Evolutionary conservation across 2,888 invertebrate species (phyloP).

Genomic region (Eubasilissa splendida): DNA sequence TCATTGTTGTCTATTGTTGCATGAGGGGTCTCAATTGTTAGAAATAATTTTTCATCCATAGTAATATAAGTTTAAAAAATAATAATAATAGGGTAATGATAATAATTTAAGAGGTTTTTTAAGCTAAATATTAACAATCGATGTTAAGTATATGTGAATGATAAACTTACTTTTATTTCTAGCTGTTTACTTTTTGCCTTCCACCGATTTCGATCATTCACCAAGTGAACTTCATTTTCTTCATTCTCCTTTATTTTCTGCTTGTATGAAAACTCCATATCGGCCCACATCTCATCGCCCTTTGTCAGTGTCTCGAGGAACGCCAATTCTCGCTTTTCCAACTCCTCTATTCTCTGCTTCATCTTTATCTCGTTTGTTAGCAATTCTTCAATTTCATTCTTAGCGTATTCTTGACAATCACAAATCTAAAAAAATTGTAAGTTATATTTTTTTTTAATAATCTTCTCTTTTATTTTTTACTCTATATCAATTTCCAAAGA

Average conservation of each 20-base stretch:
- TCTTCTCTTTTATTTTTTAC: too few relatives aligned
- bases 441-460: background rate
- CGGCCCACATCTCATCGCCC: constrained; percentile 81
- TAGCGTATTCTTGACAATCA: constrained; percentile 62
- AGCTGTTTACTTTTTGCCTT: constrained; percentile 70
- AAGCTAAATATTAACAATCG: too few relatives aligned
- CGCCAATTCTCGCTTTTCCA: constrained; percentile 77
- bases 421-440: constrained; percentile 60
- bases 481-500: too few relatives aligned
- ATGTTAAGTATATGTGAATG: background rate
- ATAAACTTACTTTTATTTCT: constrained; percentile 62
- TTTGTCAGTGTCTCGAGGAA: constrained; percentile 81
- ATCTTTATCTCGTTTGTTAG: constrained; percentile 73
- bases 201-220: constrained; percentile 69
- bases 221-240: constrained; percentile 68
- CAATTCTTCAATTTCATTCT: constrained; percentile 67
- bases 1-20: too few relatives aligned
- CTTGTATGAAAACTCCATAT: constrained; percentile 78
- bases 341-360: constrained; percentile 75
- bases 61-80: too few relatives aligned
- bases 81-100: too few relatives aligned
- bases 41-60: too few relatives aligned
- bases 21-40: too few relatives aligned
- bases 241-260: constrained; percentile 72
- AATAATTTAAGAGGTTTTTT: too few relatives aligned